Conservation (phyloP, 2,888 invertebrate genomes). For the Steinernema scapterisci region DNA sequence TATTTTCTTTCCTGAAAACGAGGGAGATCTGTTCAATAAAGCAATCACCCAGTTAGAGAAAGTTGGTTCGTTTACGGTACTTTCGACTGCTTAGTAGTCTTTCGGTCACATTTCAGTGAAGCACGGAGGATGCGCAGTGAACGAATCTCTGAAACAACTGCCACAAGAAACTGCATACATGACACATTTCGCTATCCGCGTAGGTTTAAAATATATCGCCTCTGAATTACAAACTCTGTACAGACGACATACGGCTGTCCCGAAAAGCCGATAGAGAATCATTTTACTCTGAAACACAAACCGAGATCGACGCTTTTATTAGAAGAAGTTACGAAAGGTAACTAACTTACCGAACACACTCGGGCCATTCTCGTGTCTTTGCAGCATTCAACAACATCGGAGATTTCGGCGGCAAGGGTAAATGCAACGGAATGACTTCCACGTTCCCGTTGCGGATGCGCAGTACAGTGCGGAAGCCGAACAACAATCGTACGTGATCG, state of each 20-base stretch:
- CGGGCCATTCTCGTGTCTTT: neutral
- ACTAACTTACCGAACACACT: neutral
- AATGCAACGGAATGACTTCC: slow-evolving; percentile 40
- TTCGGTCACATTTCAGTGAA: neutral
- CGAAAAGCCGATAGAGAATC: slow-evolving; percentile 36
- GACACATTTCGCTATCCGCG: slow-evolving; percentile 29
- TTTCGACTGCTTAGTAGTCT: neutral
- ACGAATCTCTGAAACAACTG: neutral
- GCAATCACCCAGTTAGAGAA: neutral
- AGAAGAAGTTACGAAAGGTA: slow-evolving; percentile 43
- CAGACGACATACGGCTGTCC: slow-evolving; percentile 36
- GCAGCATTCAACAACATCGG: slow-evolving; percentile 1
- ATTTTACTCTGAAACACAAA: slow-evolving; percentile 41
- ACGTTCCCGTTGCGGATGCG: slow-evolving; percentile 47
- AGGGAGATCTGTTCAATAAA: slow-evolving; percentile 21
- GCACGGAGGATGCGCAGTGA: neutral
- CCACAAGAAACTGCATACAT: slow-evolving; percentile 18
- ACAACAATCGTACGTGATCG: slow-evolving; percentile 43
- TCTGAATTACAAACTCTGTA: neutral
- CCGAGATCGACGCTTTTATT: slow-evolving; percentile 42
- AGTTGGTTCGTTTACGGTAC: neutral
- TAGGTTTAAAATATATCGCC: neutral
- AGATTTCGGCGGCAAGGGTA: slow-evolving; percentile 25
- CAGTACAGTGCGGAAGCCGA: slow-evolving; percentile 42
- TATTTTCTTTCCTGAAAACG: neutral